Percentiles rank a stretch among this genome's conserved stretches.
These are phyloP conservation scores for Loris lydekkerianus DNA, from an alignment of 2,797 vertebrate genomes.

Conservation along the genomic window DNA sequence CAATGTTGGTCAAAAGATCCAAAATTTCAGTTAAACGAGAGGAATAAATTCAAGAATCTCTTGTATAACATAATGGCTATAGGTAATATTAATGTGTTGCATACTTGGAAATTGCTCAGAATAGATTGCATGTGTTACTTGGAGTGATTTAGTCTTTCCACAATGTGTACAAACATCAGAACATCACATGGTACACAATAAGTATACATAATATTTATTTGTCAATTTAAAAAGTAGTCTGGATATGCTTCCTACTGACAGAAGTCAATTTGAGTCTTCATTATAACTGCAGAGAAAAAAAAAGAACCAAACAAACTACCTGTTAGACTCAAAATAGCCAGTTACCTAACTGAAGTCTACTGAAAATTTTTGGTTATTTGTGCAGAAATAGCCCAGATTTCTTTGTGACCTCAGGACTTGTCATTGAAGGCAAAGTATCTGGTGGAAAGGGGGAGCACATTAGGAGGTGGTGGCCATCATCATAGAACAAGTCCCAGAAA, in stretches of 20 bases:
- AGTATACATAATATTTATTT: background rate
- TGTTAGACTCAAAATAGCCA: background rate
- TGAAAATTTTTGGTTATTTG: background rate
- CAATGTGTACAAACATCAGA: background rate
- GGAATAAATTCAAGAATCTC: background rate
- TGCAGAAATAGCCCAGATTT: background rate
- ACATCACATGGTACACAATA: background rate
- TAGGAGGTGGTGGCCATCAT: background rate
- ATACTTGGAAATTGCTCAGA: background rate
- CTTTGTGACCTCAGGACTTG: background rate
- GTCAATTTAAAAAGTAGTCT: background rate
- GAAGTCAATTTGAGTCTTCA: background rate
- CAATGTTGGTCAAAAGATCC: background rate
- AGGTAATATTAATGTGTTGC: background rate
- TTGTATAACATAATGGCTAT: background rate
- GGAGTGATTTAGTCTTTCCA: background rate
- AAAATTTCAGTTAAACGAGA: background rate
- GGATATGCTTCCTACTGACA: background rate
- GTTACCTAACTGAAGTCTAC: background rate
- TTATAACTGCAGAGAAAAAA: background rate
- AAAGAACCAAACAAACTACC: background rate
- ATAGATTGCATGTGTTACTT: background rate
- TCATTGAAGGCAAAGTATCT: background rate
- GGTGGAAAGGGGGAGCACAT: background rate
- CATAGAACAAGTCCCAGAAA: background rate